Evolutionary conservation across 35 echinoderm and acorn worm species (phyloP), one percentile per base, ranked within the genome.

Genomic region (Apostichopus japonicus): DNA sequence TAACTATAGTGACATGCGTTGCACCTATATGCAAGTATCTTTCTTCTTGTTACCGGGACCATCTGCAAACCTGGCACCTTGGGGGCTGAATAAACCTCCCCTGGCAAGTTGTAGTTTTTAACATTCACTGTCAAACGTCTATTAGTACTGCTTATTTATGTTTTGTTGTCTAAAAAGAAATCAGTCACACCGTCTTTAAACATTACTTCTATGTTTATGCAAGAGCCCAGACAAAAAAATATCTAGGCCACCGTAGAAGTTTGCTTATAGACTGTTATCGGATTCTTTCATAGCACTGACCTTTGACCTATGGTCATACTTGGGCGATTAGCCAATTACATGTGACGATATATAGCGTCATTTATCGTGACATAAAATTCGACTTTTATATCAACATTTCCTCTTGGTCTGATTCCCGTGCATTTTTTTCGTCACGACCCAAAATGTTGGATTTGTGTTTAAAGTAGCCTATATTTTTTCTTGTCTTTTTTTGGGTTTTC

Each of bases 241-340:
- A 33, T 83, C 52, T 83, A 55, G 79, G 54, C 79, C 79, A 83
- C 79, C 79, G 13, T 55, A 83, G 24, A 53, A 2, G 15, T 52
- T 83, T 54, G 24, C 19, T 83, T 83, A 54, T 54, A 83, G 54
- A 54, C 24, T 16, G 79, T 83, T 11, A 67, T 11, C 63, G 19
- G 11, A 5, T 67, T 16, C 52, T 55, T 44, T 83, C 79, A 14
- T 33, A 14, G 52, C 44, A 4, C 10, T 13, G 79, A 83, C 79
- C 79, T 83, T 83, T 83, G 79, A 83, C 79, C 79, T 83, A 53
- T 83, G 79, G 79, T 83, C 79, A 83, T 83, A 55, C 51, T 83
- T 33, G 79, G 54, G 27, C 15, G 13, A 83, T 55, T 14, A 83
- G 79, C 79, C 79, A 83, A 83, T 83, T 83, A 83, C 13, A 54